Conservation (phyloP, 2,113 vertebrate species). For the Otolemur garnettii region DNA sequence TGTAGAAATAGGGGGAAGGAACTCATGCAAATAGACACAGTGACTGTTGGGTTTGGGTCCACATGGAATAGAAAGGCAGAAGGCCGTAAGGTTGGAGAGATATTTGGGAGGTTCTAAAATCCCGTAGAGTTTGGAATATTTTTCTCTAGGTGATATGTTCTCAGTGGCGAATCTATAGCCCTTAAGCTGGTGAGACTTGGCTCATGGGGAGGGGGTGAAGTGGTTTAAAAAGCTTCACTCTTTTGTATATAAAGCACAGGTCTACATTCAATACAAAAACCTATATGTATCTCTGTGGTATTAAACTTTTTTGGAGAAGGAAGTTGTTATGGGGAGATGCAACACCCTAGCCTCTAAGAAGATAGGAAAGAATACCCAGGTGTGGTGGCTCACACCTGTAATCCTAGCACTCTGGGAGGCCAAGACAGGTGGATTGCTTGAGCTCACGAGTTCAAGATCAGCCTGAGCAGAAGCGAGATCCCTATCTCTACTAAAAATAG, state of each 20-base stretch:
- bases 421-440: too few species aligned
- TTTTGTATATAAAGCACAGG: background rate
- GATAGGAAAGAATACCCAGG: background rate
- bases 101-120: background rate
- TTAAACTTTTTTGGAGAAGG: background rate
- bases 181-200: background rate
- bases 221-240: background rate
- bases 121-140: background rate
- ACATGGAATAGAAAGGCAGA: background rate
- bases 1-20: background rate
- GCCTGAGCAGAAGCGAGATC: too few species aligned
- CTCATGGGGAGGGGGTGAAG: too few species aligned
- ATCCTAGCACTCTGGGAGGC: too few species aligned
- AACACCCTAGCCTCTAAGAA: background rate
- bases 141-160: background rate
- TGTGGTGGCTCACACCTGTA: too few species aligned
- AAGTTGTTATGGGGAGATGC: background rate
- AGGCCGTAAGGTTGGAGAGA: background rate
- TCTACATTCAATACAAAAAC: background rate
- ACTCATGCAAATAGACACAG: rapidly evolving
- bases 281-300: background rate
- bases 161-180: background rate
- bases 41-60: background rate
- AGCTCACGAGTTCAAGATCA: too few species aligned
- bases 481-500: too few species aligned